A percentile compares a stretch with the other conserved stretches of the same genome.
phyloP scores from a whole-genome alignment of 2,888 invertebrate genomes.

The Rhamphomyia laevipes region DNA sequence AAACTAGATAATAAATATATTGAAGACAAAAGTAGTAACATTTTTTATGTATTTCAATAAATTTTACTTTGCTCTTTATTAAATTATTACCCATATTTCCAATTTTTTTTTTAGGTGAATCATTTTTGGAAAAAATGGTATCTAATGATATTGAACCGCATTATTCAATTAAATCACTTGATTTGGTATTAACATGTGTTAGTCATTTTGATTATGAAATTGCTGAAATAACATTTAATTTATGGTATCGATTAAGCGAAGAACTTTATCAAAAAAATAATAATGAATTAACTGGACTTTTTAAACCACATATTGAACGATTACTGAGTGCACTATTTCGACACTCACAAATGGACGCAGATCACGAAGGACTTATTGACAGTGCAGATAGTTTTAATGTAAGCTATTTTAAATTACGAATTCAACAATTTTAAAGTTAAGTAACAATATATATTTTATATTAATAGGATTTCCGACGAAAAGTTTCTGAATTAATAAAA shows the following conservation, averaged over 20 bases:
- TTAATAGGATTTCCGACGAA: conserved; percentile 58
- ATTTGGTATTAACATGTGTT: conserved; percentile 80
- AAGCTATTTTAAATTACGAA: conserved; percentile 20
- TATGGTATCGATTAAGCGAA: conserved; percentile 95
- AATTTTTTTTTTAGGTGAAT: conserved; percentile 57
- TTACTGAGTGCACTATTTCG: conserved; percentile 79
- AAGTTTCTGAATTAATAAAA: conserved; percentile 87
- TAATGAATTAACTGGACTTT: conserved; percentile 65
- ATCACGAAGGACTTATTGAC: conserved; percentile 76
- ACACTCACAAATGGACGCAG: conserved; percentile 94
- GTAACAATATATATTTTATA: background rate
- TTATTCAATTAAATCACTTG: conserved; percentile 72
- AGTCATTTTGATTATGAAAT: conserved; percentile 98
- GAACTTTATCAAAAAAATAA: conserved; percentile 80
- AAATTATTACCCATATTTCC: background rate
- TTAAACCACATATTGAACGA: conserved; percentile 83
- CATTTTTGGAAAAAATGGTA: conserved; percentile 76
- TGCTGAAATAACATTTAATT: conserved; percentile 82
- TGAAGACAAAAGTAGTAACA: too few relatives aligned
- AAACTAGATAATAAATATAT: too few relatives aligned
- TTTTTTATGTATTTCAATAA: too few relatives aligned
- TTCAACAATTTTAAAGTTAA: background rate
- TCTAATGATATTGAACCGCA: conserved; percentile 50
- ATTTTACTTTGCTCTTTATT: too few relatives aligned
- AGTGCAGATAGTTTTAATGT: conserved; percentile 72